Evolutionary conservation across 2,888 invertebrate genomes (phyloP), one percentile per base, ranked within the genome.

Genomic region (Drosophila niveifrons): DNA sequence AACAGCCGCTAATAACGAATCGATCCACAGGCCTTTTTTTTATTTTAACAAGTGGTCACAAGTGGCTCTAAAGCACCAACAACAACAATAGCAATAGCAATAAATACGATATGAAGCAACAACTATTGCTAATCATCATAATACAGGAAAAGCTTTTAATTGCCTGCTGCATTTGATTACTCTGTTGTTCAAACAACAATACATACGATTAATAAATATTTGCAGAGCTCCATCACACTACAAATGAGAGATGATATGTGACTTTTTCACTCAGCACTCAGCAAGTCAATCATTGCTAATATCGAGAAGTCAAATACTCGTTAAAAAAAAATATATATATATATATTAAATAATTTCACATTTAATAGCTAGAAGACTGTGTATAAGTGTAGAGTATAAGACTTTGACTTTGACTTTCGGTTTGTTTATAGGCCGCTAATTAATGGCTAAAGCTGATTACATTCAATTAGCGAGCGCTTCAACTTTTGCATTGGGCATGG

Each of bases 101-200:
- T 48, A 43, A 41, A 29, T 23, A 44, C 34, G 43, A 44, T 41
- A 11, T 29, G 29, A 31, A 52, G 51, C 46, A 62, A 63, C 61
- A 55, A 50, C 13, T 47, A 46, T 61, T 59, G 51, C 62, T 52
- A 62, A 68, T 68, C 51, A 67, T 61, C 52, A 65, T 44, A 61
- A 66, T 72, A 72, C 69, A 66, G 72, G 87, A 48, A 69, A 72
- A 66, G 80, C 75, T 64, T 87, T 75, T 86, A 86, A 86, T 81
- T 81, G 68, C 77, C 61, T 71, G 48, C 64, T 66, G 75, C 75
- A 59, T 68, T 82, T 82, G 68, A 80, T 71, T 84, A 69, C 58
- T 46, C 31, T 62, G 43, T 68, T 84, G 69, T 78, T 75, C 81
- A 48, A 68, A 70, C 66, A 52, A 39, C 64, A 72, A 66, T 64